These are phyloP conservation scores for Phyllostomus discolor DNA, from an alignment of 2,113 vertebrate species.

Conservation along the genomic window DNA sequence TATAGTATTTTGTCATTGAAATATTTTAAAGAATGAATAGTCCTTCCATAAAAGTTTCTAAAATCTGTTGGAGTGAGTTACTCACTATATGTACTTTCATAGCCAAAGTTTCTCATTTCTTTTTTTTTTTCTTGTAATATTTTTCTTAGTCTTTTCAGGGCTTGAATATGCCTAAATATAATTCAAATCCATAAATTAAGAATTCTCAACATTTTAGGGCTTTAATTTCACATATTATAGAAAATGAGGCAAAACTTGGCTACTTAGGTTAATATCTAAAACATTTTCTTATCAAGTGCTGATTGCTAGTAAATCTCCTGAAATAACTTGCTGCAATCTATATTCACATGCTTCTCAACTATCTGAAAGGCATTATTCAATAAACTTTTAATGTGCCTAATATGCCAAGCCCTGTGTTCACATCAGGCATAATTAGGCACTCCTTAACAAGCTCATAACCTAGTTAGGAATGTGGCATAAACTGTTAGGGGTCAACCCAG, in stretches of 20 bases:
- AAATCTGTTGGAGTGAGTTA: neutral
- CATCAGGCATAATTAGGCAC: too few species aligned
- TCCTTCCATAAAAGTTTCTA: conserved; percentile 11
- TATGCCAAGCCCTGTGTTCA: neutral
- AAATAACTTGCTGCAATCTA: neutral
- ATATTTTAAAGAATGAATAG: neutral
- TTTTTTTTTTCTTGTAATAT: neutral
- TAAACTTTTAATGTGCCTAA: neutral
- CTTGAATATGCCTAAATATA: neutral
- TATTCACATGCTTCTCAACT: neutral
- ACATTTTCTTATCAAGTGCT: neutral
- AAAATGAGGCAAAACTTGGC: neutral
- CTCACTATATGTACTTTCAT: neutral
- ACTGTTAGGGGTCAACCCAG: neutral
- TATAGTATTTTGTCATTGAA: neutral
- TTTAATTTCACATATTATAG: neutral
- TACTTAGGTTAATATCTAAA: neutral
- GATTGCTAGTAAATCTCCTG: neutral
- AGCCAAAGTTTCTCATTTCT: neutral
- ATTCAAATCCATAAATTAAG: neutral
- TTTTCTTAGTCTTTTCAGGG: neutral
- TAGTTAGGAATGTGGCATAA: neutral
- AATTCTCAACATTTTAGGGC: neutral
- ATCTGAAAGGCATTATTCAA: neutral
- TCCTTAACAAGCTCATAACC: neutral